Evolutionary conservation across 1,140 invertebrate species (phyloP).

Genomic region (Drosophila grimshawi): DNA sequence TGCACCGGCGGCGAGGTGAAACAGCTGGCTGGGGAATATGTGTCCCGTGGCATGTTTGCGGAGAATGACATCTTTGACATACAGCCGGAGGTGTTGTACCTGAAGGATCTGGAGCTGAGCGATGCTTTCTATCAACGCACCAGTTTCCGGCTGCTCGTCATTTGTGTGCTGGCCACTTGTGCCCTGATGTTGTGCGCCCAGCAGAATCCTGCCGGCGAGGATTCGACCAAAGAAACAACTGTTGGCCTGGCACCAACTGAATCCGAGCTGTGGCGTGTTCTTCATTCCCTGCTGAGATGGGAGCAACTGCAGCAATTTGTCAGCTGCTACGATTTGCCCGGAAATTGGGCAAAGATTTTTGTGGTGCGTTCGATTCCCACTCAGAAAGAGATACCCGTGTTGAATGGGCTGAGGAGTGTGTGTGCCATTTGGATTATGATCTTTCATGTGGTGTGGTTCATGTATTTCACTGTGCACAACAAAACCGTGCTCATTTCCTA

Average conservation of each 20-base stretch:
- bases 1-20: slow-evolving; percentile 69
- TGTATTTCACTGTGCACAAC: slow-evolving; percentile 83
- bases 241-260: slow-evolving; percentile 57
- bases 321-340: slow-evolving; percentile 76
- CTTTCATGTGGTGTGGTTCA: slow-evolving; percentile 84
- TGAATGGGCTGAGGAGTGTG: slow-evolving; percentile 80
- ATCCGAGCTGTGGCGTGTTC: slow-evolving; percentile 65
- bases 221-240: not conserved
- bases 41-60: slow-evolving; percentile 57
- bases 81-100: slow-evolving; percentile 72
- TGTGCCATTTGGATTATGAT: slow-evolving; percentile 83
- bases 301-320: slow-evolving; percentile 53
- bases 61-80: slow-evolving; percentile 81
- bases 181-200: slow-evolving; percentile 69
- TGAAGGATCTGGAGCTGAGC: slow-evolving; percentile 79
- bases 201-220: slow-evolving; percentile 29
- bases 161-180: slow-evolving; percentile 58
- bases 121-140: slow-evolving; percentile 68
- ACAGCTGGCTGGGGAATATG: slow-evolving; percentile 64
- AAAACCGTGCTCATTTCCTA: slow-evolving; percentile 79
- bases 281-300: slow-evolving; percentile 51
- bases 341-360: slow-evolving; percentile 74
- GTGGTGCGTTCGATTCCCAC: slow-evolving; percentile 42
- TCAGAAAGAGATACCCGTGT: slow-evolving; percentile 70
- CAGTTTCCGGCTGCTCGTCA: slow-evolving; percentile 70